Base-by-base conservation (phyloP, 1,140 invertebrate genomes). In the Melanaphis sacchari region DNA sequence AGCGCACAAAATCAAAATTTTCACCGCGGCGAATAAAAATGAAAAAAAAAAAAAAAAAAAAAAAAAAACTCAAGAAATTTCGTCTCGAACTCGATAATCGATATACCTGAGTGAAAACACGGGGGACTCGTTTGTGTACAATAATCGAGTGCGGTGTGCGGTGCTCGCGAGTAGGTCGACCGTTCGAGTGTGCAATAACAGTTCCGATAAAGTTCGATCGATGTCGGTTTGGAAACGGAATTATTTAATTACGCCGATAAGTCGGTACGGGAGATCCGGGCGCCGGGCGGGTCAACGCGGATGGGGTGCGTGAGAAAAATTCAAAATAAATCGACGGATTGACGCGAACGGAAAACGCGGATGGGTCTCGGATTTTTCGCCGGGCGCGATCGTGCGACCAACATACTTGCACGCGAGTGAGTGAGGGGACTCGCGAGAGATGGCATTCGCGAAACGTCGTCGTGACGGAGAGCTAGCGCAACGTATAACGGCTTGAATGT, bases 381-480 rank as follows among this genome's bases (percentile, higher is more conserved):
- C n/a, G 31, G 26, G 59, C 31, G 59, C n/a, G 59, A 76, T 76
- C 59, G 59, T 66, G n/a, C 59, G 31, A n/a, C 31, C 59, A 66
- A 18, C 59, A n/a, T 4, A 76, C 59, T 76, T n/a, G 59, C 59
- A 76, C 59, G 36, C 59, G 59, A 76, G 59, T 66, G 59, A 66
- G 59, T 76, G 59, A 76, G 59, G 31, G 59, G 31, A 76, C 59
- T 76, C 31, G 7, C 24, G 31, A 49, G 59, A 76, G 59, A 76
- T 76, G 59, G n/a, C 21, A 76, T 76, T 76, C 59, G 59, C 59
- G 59, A n/a, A 41, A 88, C 85, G 85, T 88, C 85, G 85, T 88
- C 85, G 41, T n/a, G 43, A 31, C 85, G 85, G 41, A 2, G 15
- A 46, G 85, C 41, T 43, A 1, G 41, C 31, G 85, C 85, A 43